Base-by-base conservation (phyloP, 2,888 invertebrate genomes). In the Colostygia pectinataria region DNA sequence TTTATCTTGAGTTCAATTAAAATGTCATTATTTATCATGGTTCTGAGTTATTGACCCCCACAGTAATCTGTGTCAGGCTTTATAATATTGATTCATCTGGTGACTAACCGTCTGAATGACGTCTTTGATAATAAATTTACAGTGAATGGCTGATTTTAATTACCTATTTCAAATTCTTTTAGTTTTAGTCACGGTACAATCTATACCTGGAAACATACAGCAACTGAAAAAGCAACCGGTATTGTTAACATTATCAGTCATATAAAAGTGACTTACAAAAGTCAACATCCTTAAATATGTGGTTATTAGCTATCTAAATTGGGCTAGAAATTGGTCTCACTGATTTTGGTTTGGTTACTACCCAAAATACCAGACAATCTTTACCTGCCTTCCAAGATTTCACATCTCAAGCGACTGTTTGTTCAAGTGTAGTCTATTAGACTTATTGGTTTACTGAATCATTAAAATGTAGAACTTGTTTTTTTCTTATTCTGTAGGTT, bases 31-130 rank as follows among this genome's bases (percentile, higher is more conserved):
- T 49, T 44, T 40, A 49, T 55, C 36, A n/a, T 25, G 8, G 2
- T 36, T 13, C 31, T 23, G 29, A 46, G 54, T 46, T 47, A 57
- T 53, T 46, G 59, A 48, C 52, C 55, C 45, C 10, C 23, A 37
- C 18, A 33, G 29, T 28, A 32, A 37, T 41, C 36, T 20, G 25
- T 18, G 38, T 39, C 50, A 46, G 53, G 45, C 27, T 37, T 43
- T 27, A 42, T 47, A 47, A 47, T 39, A 46, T 67, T 75, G 68
- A 75, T 68, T 76, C 75, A 77, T 71, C 56, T 49, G 51, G 60
- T 77, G 74, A 77, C 71, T 71, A 72, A 72, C 55, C 45, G 49
- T n/a, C 20, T 40, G 7, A 44, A 50, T 68, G 63, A 55, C 59
- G 63, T 61, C 57, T 52, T 58, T 63, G 67, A 75, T 74, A n/a